phyloP scores from a whole-genome alignment of 2,113 vertebrate species.

The Podilymbus podiceps region DNA sequence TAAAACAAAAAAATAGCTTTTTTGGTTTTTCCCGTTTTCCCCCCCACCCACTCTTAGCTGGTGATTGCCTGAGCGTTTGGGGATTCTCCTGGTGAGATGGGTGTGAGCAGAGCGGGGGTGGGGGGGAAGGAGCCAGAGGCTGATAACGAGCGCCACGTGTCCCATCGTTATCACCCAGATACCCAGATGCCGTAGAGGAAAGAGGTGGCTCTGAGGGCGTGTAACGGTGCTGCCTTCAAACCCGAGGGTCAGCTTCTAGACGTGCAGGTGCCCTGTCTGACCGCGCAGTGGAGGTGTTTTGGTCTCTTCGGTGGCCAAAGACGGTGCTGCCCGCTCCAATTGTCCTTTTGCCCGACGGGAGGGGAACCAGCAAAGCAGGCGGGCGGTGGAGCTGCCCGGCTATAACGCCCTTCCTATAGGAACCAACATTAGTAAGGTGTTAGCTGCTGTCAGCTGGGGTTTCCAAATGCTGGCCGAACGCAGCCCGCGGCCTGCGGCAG shows the following conservation, averaged over 20 bases:
- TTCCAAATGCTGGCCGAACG: too few species aligned
- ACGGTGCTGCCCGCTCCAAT: neutral
- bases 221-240: neutral
- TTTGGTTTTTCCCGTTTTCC: rapidly evolving
- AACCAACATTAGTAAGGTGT: neutral
- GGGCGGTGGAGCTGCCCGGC: neutral
- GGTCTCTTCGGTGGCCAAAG: neutral
- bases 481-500: too few species aligned
- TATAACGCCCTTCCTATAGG: rapidly evolving
- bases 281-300: rapidly evolving
- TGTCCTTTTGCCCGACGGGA: neutral
- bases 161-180: rapidly evolving
- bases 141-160: neutral
- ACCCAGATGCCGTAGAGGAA: rapidly evolving
- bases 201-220: neutral
- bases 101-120: neutral
- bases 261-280: neutral
- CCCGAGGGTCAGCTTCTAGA: neutral
- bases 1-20: neutral
- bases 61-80: neutral
- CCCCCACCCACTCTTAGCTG: neutral
- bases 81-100: neutral
- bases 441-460: neutral
- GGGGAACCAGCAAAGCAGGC: neutral
- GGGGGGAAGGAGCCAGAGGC: neutral